Conservation (phyloP, 2,888 invertebrate genomes). For the Acleris laterana region DNA sequence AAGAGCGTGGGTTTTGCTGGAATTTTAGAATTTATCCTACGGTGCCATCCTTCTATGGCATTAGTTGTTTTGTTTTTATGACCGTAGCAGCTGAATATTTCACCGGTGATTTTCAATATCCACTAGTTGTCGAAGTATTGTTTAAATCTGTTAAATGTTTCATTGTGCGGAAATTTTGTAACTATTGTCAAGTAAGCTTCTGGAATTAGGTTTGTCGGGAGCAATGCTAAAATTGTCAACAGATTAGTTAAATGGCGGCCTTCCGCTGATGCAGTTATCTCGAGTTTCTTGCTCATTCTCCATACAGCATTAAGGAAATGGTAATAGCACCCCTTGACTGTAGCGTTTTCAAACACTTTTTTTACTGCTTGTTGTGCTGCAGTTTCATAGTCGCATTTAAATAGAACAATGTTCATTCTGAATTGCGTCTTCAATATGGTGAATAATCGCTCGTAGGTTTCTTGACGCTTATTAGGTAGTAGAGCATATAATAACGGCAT, state of each 20-base stretch:
- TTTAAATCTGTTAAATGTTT: slow-evolving; percentile 1
- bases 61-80: slow-evolving; percentile 8
- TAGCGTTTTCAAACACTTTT: slow-evolving; percentile 1
- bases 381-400: slow-evolving; percentile 11
- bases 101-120: too few species aligned
- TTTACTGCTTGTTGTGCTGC: slow-evolving; percentile 7
- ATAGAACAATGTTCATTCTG: slow-evolving; percentile 8
- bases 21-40: neutral
- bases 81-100: slow-evolving; percentile 5
- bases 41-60: neutral
- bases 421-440: neutral
- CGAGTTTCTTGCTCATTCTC: slow-evolving; percentile 4
- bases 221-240: neutral
- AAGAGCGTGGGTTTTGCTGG: neutral
- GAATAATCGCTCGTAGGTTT: neutral
- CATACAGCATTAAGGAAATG: slow-evolving; percentile 5
- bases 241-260: neutral
- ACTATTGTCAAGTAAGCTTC: slow-evolving; percentile 1
- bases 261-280: neutral
- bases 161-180: slow-evolving; percentile 1
- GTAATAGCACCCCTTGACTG: slow-evolving; percentile 8
- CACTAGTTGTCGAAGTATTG: slow-evolving; percentile 3
- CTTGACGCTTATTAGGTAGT: slow-evolving; percentile 2
- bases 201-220: slow-evolving; percentile 1
- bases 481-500: neutral